These are phyloP conservation scores for Pristionchus maxplancki DNA, from an alignment of 2,888 invertebrate species.

Conservation along the genomic window DNA sequence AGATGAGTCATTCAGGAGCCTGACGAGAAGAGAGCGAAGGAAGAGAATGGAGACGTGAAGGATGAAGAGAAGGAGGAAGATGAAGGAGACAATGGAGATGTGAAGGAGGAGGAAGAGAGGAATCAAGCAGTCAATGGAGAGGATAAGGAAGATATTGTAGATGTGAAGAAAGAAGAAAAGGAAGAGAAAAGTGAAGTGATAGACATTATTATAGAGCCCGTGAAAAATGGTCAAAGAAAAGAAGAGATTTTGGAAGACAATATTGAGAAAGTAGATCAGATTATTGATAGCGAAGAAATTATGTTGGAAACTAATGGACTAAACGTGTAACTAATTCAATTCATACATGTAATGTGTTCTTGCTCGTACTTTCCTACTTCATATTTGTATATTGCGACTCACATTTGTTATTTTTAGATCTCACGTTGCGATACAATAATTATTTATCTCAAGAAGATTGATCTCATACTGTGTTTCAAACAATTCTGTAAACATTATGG, in stretches of 20 bases:
- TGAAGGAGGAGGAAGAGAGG: neutral
- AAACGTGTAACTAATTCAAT: conserved; percentile 22
- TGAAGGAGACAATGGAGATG: neutral
- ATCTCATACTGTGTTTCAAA: conserved; percentile 45
- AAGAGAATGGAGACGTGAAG: neutral
- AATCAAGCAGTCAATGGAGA: neutral
- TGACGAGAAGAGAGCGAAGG: conserved; percentile 1
- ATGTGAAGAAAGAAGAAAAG: neutral
- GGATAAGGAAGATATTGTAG: neutral
- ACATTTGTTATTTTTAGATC: neutral
- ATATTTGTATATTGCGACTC: neutral
- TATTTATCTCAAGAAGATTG: conserved; percentile 23
- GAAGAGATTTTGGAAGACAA: neutral
- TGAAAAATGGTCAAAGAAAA: neutral
- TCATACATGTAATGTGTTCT: neutral
- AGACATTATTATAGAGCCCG: neutral
- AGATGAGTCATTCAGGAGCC: conserved; percentile 29
- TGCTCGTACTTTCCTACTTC: neutral
- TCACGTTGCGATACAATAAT: neutral
- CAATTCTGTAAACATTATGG: conserved; percentile 39
- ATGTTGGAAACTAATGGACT: neutral
- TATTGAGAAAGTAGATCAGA: neutral
- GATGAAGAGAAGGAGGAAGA: neutral
- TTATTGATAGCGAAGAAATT: conserved; percentile 2
- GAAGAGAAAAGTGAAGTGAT: neutral